Base-by-base conservation (phyloP, 2,888 invertebrate genomes). In the Tridacna gigas region DNA sequence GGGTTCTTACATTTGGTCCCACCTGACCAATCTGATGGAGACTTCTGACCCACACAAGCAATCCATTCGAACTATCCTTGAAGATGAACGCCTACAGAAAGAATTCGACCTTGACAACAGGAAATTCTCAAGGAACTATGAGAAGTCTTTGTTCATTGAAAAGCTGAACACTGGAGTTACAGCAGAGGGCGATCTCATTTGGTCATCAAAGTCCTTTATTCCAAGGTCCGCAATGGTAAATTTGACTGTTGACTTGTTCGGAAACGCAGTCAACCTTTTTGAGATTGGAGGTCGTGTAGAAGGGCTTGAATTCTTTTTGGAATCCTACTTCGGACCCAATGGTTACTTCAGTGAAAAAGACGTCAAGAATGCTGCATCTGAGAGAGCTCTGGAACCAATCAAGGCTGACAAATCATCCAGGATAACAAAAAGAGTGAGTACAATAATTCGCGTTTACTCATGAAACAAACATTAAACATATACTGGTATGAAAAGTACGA, bases 1-100 rank as follows among this genome's bases (percentile, higher is more conserved):
- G 25, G 98, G 98, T 20, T 98, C 98, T 7, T 99, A 98, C 95
- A 97, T 99, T 11, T 98, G 98, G 98, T 98, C 98, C 77, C 98
- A 99, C 95, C 95, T 99, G 69, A 97, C 96, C 89, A 99, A 98
- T 95, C 95, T 98, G 61, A 97, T 97, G 83, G 97, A 97, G 90
- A 98, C 98, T 0, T 97, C 97, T 0, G 96, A 97, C 9, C 98
- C 98, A 0, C 97, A 97, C 51, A 96, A 97, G 83, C 96, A 97
- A 61, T 97, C 97, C 93, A 97, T 98, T 73, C 97, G 98, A 94
- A 97, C 97, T 75, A 96, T 99, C n/a, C 95, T 99, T 1, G 96
- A 97, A 0, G 97, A 98, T 88, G 96, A 97, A 88, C 96, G 96
- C 84, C 95, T 99, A 0, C 96, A 96, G 37, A 96, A 97, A n/a